Conservation (phyloP, 2,888 invertebrate species). For the Aethes cnicana region DNA sequence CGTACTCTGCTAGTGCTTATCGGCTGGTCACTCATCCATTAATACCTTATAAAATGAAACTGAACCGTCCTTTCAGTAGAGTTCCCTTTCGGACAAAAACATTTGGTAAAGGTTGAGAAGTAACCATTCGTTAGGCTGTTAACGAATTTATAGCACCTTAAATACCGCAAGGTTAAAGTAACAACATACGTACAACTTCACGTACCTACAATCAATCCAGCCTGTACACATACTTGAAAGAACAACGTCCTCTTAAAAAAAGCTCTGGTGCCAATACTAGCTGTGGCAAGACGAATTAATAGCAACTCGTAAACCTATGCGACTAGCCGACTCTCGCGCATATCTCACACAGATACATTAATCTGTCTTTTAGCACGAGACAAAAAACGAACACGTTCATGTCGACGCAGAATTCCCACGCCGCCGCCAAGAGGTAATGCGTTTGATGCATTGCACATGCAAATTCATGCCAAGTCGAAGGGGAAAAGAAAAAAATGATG, state of each 20-base stretch:
- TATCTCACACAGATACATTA: constrained; percentile 34
- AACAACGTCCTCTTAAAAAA: constrained; percentile 18
- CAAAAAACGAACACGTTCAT: constrained; percentile 53
- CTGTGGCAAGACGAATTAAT: constrained; percentile 31
- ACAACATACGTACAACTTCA: neutral
- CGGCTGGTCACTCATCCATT: too few species aligned
- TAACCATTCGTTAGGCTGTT: too few species aligned
- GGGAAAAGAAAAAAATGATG: constrained; percentile 57
- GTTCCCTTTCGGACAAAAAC: too few species aligned
- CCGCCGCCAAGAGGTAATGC: constrained; percentile 57
- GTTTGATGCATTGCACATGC: constrained; percentile 70
- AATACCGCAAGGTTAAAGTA: neutral
- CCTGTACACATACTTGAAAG: neutral
- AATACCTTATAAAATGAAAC: too few species aligned
- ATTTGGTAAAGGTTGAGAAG: too few species aligned
- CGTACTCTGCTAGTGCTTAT: too few species aligned
- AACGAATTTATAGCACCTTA: constrained; percentile 27
- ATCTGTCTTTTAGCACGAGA: constrained; percentile 60
- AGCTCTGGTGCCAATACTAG: constrained; percentile 21
- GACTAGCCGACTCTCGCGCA: constrained; percentile 21
- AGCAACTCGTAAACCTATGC: constrained; percentile 26
- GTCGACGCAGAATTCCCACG: constrained; percentile 66
- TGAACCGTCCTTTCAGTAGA: too few species aligned
- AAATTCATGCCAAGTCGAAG: constrained; percentile 63
- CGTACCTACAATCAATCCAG: too few species aligned